Percentiles rank a stretch among this genome's conserved stretches.
phyloP scores from a whole-genome alignment of 2,797 vertebrate species.

The Podarcis siculus region DNA sequence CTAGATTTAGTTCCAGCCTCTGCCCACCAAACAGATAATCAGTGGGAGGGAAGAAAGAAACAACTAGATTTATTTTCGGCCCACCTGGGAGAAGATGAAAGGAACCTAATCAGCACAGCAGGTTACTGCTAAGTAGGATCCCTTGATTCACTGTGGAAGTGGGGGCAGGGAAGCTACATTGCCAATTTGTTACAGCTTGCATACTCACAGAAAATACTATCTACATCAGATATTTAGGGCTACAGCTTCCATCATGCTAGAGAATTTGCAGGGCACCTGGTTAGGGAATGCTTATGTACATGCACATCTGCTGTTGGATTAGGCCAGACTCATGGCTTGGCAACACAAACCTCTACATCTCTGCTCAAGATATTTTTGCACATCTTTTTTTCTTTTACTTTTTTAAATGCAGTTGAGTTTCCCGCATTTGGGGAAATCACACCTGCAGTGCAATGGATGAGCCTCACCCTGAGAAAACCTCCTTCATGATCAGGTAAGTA shows the following conservation, averaged over 20 bases:
- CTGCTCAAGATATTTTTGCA: not conserved
- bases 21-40: not conserved
- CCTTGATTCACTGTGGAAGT: not conserved
- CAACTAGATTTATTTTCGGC: not conserved
- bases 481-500: no score
- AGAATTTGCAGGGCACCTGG: no score
- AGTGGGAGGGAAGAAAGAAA: not conserved
- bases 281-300: not conserved
- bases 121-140: not conserved
- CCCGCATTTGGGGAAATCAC: no score
- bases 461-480: no score
- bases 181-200: not conserved
- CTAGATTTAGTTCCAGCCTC: not conserved
- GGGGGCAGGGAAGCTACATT: not conserved
- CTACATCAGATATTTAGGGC: not conserved
- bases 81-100: not conserved
- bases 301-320: not conserved
- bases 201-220: not conserved
- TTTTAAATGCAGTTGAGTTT: no score
- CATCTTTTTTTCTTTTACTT: no score
- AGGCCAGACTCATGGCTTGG: not conserved
- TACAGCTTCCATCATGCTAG: not conserved
- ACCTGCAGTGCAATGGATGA: no score
- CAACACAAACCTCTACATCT: not conserved
- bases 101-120: not conserved